Percentiles rank a stretch among this genome's conserved stretches.
These are phyloP conservation scores for Trichopria drosophilae DNA, from an alignment of 2,888 invertebrate genomes.

Conservation along the genomic window DNA sequence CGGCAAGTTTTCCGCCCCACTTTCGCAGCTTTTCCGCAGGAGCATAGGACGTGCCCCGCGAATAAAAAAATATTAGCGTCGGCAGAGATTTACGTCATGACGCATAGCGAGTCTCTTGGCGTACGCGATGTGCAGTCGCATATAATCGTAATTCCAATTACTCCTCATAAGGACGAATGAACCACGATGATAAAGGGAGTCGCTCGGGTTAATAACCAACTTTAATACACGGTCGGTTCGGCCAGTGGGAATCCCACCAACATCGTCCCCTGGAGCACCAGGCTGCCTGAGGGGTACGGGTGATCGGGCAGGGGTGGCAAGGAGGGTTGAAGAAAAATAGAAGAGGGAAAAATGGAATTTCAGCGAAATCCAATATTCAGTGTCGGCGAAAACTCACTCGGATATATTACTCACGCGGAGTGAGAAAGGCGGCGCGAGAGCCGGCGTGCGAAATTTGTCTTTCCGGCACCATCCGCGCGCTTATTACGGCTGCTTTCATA, in stretches of 20 bases:
- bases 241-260: too few species aligned
- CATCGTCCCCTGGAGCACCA: too few species aligned
- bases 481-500: constrained; percentile 42
- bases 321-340: constrained; percentile 10
- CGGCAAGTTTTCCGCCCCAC: constrained; percentile 18
- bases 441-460: constrained; percentile 33
- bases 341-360: constrained; percentile 23
- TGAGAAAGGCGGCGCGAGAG: neutral
- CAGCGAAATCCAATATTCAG: constrained; percentile 26
- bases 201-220: constrained; percentile 4
- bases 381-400: too few species aligned
- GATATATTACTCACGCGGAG: too few species aligned
- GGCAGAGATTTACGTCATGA: constrained; percentile 12
- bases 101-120: too few species aligned
- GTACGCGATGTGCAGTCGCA: constrained; percentile 16
- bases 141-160: constrained; percentile 33
- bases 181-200: constrained; percentile 22
- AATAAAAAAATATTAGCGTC: too few species aligned
- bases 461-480: constrained; percentile 33
- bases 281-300: too few species aligned
- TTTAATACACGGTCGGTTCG: constrained; percentile 25
- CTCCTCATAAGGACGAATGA: constrained; percentile 31
- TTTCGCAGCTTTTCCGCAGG: constrained; percentile 11
- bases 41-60: too few species aligned
- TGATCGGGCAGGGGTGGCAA: neutral